Base-by-base conservation (phyloP, 2,888 invertebrate species). In the Dynastes tityus region DNA sequence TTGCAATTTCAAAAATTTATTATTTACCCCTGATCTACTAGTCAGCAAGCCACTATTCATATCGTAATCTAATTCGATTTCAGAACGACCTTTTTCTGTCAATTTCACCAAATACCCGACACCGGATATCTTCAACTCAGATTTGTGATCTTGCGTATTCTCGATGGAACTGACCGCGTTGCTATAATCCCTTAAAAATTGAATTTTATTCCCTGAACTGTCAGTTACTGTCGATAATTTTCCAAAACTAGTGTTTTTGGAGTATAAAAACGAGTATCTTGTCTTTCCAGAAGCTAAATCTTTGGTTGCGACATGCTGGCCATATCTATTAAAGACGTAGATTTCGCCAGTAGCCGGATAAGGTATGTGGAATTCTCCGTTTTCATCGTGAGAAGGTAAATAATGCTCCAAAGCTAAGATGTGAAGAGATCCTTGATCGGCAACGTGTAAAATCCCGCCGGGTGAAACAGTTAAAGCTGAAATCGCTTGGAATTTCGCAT, bases 231-330 rank as follows among this genome's bases (percentile, higher is more conserved):
- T 96, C 0, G 96, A 96, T 76, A 99, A 90, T 86, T 97, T 96
- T 0, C 98, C 98, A 84, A 97, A 98, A 87, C 97, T 97, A 6
- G 97, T 97, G 87, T 97, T 98, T 86, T 98, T 98, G 68, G 97
- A 98, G 90, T 99, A 99, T 32, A 98, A 91, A 91, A 99, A 99
- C 68, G 97, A 96, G 89, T 98, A 98, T 87, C 97, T 92, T 4
- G 95, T 95, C 89, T 97, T 96, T 68, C 96, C 97, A n/a, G 98
- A 98, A 67, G 98, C 95, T 79, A 98, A 90, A 88, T 98, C 98
- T 88, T 96, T 96, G 1, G 98, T 98, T 37, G 95, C 95, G 37
- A 97, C 95, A 88, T 99, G 99, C 88, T 98, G 98, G 0, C 99
- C 99, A 86, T 97, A 97, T 37, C 96, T 92, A 89, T 97, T 97